Evolutionary conservation across 30 jellyfish, hydroid and myxozoan genomes (phyloP), one percentile per base, ranked within the genome.

Genomic region (Hydra vulgaris): DNA sequence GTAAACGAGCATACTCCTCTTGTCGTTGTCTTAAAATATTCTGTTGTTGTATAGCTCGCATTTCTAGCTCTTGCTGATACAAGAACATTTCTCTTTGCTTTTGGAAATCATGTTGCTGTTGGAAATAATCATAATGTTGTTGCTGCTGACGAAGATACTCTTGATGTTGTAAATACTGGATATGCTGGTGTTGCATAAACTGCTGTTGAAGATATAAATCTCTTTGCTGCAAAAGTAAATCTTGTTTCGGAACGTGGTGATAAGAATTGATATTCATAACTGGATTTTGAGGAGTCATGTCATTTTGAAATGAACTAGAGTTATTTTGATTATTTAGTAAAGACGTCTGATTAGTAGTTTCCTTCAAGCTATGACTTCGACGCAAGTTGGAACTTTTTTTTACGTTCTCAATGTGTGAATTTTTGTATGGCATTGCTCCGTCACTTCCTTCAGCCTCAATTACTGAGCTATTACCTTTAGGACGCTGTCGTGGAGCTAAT

Each of bases 401-500:
- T 16, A 53, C 53, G 75, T 22, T 76, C 54, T 66, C 84, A 17
- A 40, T 85, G 23, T 61, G 73, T 26, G 81, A 87, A 27, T 76
- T 82, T 81, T 87, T 87, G 70, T 83, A 87, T 21, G 99, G 95
- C 24, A 89, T 80, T 22, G 95, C 95, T 18, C 82, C 71, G 22
- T 84, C 82, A 19, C 87, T 96, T 5, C 61, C 61, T 23, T 80
- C 83, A 22, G 94, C 80, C 1, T 92, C 70, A 22, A 84, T 55
- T 74, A 87, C 78, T 54, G 88, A 79, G 26, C 87, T 86, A 61
- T 88, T 92, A 0, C 99, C 99, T 73, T 83, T 87, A 61, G 99
- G 99, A 54, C 99, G 88, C 80, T 86, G 96, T 40, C 99, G 82
- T n/a, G 99, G 99, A 7, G 99, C 94, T 54, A 92, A 74, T 15